These are phyloP conservation scores for Trichacis sp. DNA, from an alignment of 2,888 invertebrate genomes.

Conservation along the genomic window DNA sequence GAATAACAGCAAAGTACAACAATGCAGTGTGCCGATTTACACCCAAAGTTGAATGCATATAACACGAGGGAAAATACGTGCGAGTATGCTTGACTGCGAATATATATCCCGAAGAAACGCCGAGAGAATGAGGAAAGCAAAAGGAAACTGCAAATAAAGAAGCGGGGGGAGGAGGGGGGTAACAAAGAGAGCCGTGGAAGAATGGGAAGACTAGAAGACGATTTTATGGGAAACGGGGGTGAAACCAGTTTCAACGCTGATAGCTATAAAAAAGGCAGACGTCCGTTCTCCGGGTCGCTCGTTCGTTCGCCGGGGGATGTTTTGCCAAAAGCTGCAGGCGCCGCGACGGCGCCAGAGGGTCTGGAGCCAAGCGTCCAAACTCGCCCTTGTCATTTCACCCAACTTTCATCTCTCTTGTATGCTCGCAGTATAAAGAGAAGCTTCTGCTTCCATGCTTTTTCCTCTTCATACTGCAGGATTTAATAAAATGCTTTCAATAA, in stretches of 20 bases:
- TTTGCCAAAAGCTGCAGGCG: constrained; percentile 65
- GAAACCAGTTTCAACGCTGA: constrained; percentile 47
- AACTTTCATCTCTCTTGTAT: constrained; percentile 40
- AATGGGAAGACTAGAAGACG: constrained; percentile 41
- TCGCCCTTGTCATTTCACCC: constrained; percentile 54
- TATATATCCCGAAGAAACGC: constrained; percentile 8
- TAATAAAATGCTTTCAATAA: constrained; percentile 25
- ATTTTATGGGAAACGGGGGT: constrained; percentile 55
- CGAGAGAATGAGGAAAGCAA: constrained; percentile 14
- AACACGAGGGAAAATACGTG: constrained; percentile 20
- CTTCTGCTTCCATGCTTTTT: constrained; percentile 35
- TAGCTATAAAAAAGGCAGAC: constrained; percentile 53
- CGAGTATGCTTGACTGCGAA: constrained; percentile 19
- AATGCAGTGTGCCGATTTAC: constrained; percentile 32
- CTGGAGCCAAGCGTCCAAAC: constrained; percentile 60
- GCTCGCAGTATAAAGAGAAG: constrained; percentile 34
- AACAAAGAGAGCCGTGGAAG: constrained; percentile 19
- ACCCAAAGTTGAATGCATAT: constrained; percentile 12
- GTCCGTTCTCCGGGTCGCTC: constrained; percentile 47
- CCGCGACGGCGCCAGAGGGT: constrained; percentile 66
- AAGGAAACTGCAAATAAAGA: constrained; percentile 29
- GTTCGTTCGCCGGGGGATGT: constrained; percentile 55
- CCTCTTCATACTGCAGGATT: constrained; percentile 20
- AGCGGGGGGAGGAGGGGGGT: constrained; percentile 6
- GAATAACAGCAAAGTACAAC: constrained; percentile 18